phyloP scores from a whole-genome alignment of 37 sponge, comb jelly and placozoan genomes.

The Eunapius fragilis region DNA sequence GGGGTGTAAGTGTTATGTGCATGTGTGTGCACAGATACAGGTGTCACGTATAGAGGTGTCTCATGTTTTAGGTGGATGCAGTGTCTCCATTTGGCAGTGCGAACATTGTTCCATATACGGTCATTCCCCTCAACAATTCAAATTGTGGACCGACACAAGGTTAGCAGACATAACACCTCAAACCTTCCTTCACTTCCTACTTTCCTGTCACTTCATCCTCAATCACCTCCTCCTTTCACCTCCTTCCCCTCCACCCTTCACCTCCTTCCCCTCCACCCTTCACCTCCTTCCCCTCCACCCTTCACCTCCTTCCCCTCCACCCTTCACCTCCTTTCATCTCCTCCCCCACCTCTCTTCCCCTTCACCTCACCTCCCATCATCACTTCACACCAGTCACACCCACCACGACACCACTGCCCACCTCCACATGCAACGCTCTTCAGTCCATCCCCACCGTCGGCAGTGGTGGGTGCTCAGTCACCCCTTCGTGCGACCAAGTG shows the following conservation, averaged over 20 bases:
- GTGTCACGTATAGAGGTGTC: background rate
- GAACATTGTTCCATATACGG: background rate
- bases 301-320: too few species aligned
- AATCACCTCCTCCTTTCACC: too few species aligned
- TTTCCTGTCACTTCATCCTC: too few species aligned
- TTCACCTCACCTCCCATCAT: too few species aligned
- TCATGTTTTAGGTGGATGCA: background rate
- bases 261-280: too few species aligned
- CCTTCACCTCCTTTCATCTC: too few species aligned
- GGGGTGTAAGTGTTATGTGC: background rate
- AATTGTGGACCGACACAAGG: background rate
- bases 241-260: too few species aligned
- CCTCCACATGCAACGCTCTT: background rate
- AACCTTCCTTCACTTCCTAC: background rate
- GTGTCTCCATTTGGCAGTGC: background rate
- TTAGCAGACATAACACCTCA: background rate
- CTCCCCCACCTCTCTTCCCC: too few species aligned
- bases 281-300: too few species aligned
- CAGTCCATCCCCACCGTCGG: background rate
- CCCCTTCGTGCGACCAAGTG: background rate
- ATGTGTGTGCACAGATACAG: background rate
- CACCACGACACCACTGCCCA: background rate
- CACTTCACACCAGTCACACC: background rate
- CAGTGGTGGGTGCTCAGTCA: background rate
- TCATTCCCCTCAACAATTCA: background rate